phyloP scores from a whole-genome alignment of 2,888 invertebrate genomes.

The Escarpia spicata region DNA sequence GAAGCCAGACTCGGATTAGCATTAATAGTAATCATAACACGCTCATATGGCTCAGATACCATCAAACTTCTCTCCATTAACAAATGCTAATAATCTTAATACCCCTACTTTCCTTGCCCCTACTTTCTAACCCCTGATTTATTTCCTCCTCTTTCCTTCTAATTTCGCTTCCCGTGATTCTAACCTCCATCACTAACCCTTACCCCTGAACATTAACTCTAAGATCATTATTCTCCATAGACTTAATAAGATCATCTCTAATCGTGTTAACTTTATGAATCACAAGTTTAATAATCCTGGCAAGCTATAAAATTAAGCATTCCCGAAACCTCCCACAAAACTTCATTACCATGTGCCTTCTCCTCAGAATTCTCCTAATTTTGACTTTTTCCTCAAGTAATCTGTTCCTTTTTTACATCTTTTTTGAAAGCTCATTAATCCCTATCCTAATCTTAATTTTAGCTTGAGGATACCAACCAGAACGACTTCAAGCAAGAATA shows the following conservation, averaged over 20 bases:
- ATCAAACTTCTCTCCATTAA: conserved; percentile 71
- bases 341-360: conserved; percentile 42
- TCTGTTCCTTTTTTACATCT: conserved; percentile 77
- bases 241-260: conserved; percentile 71
- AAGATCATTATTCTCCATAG: conserved; percentile 41
- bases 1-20: conserved; percentile 74
- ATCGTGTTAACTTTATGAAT: conserved; percentile 72
- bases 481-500: conserved; percentile 75
- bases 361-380: conserved; percentile 63
- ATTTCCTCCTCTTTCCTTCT: conserved; percentile 44
- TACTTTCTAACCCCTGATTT: conserved; percentile 53
- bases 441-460: conserved; percentile 76
- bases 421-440: conserved; percentile 77
- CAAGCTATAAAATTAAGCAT: conserved; percentile 69
- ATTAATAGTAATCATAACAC: conserved; percentile 74
- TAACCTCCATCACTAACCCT: not conserved
- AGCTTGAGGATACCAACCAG: conserved; percentile 76
- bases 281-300: conserved; percentile 72
- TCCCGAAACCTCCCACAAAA: conserved; percentile 66
- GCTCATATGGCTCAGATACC: conserved; percentile 75
- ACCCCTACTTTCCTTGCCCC: conserved; percentile 27
- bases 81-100: conserved; percentile 68
- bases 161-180: not conserved
- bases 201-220: conserved; percentile 8
- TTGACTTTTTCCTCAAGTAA: conserved; percentile 71